Evolutionary conservation across 2,113 vertebrate species (phyloP).

Genomic region (Oenanthe oenanthe): DNA sequence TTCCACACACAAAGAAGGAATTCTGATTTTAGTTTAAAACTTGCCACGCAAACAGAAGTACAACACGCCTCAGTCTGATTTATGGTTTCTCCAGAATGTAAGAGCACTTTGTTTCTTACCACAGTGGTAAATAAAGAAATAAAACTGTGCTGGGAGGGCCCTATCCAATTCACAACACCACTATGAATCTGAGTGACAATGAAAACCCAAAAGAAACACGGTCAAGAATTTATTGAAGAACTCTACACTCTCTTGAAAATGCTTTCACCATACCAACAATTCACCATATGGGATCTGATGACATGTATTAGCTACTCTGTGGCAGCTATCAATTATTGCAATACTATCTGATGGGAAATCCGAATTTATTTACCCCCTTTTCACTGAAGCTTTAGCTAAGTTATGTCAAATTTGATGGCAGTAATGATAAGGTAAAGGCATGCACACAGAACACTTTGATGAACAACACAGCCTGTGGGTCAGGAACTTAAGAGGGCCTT

Average conservation of each 20-base stretch:
- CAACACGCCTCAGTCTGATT: background rate
- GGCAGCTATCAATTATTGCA: background rate
- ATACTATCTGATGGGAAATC: background rate
- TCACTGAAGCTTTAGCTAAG: background rate
- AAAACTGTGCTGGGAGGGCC: background rate
- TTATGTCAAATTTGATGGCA: background rate
- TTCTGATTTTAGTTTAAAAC: background rate
- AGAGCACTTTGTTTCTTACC: background rate
- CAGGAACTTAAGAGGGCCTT: background rate
- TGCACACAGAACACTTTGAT: rapidly evolving
- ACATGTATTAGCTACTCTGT: background rate
- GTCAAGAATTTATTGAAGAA: background rate
- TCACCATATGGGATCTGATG: background rate
- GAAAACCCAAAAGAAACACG: background rate
- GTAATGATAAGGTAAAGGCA: background rate
- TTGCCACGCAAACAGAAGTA: background rate
- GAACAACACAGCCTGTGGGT: background rate
- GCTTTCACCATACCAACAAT: background rate
- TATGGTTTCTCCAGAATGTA: background rate
- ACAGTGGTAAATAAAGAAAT: background rate
- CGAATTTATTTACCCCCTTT: background rate
- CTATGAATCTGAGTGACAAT: background rate
- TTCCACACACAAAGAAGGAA: background rate
- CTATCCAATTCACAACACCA: background rate
- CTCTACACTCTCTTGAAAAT: background rate